Percentiles rank a stretch among this genome's conserved stretches.
These are phyloP conservation scores for Cataglyphis albicans DNA, from an alignment of 2,888 invertebrate species.

Conservation along the genomic window DNA sequence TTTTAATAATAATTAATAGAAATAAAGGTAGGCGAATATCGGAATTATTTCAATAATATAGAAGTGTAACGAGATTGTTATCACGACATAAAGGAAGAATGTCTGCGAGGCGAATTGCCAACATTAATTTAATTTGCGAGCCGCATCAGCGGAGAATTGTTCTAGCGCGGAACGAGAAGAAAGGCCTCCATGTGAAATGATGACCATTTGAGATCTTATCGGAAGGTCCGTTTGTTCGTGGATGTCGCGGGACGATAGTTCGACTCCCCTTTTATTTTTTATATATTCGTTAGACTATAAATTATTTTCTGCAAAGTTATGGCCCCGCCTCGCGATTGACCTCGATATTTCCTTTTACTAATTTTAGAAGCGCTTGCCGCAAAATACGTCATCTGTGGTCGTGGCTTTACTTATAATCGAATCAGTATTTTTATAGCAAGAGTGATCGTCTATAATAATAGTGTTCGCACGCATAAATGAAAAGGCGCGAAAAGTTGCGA, in stretches of 20 bases:
- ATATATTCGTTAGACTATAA: conserved; percentile 59
- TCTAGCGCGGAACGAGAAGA: conserved; percentile 8
- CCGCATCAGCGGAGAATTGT: conserved; percentile 12
- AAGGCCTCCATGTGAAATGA: conserved; percentile 37
- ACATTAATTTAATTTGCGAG: conserved; percentile 48
- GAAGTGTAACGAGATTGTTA: conserved; percentile 17
- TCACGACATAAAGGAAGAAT: conserved; percentile 29
- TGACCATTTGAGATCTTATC: conserved; percentile 63
- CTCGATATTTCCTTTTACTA: conserved; percentile 48
- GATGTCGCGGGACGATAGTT: conserved; percentile 12
- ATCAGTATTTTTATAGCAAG: conserved; percentile 49
- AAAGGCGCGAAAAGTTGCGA: not conserved
- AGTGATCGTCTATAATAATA: conserved; percentile 5
- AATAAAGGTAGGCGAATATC: not conserved
- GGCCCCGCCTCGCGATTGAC: conserved; percentile 41
- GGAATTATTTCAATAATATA: conserved; percentile 21
- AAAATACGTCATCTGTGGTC: conserved; percentile 56
- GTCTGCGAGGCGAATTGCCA: not conserved
- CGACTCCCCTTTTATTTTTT: conserved; percentile 19
- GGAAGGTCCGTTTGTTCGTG: conserved; percentile 31
- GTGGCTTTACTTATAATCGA: conserved; percentile 53
- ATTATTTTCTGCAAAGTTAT: conserved; percentile 71
- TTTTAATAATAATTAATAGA: conserved; percentile 25
- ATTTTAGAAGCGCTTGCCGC: conserved; percentile 49
- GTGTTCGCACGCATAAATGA: not conserved